Evolutionary conservation across 2,888 invertebrate species (phyloP), one percentile per base, ranked within the genome.

Genomic region (Notodonta ziczac): DNA sequence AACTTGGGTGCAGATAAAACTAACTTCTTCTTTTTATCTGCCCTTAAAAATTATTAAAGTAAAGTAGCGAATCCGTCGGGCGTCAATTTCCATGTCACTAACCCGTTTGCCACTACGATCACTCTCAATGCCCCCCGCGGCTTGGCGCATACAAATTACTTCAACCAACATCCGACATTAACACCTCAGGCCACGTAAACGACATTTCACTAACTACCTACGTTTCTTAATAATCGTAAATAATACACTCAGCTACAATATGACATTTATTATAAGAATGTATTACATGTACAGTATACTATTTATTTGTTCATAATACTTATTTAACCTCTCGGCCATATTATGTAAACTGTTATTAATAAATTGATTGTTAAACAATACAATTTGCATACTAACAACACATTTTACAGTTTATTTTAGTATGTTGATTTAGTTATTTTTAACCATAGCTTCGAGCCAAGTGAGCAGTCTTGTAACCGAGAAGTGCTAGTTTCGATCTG

Each of bases 111-210:
- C 53, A 61, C 58, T 60, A 63, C 65, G 54, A 65, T 67, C 61
- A 62, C 63, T 69, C 55, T 67, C 40, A 48, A 14, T 51, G n/a
- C 35, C 56, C 32, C 24, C 62, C 59, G 58, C 56, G n/a, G 48
- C 48, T 10, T n/a, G 14, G n/a, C 4, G 48, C n/a, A 48, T 48
- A 14, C 48, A 48, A 48, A 48, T 48, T 48, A 14, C 48, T 48
- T 48, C 10, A 4, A 48, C 48, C 48, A 48, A 48, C 14, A 48
- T 4, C n/a, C n/a, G 48, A 48, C n/a, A 6, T 5, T 5, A 48
- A 48, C 48, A 13, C 50, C 50, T 50, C 16, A 16, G 50, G 16
- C 16, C 9, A 48, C 48, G 50, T 50, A 5, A 48, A 8, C 24
- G 24, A 24, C 24, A 24, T 24, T 24, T 1, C 24, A 24, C 24